Base-by-base conservation (phyloP, 2,113 vertebrate species). In the Python bivittatus region DNA sequence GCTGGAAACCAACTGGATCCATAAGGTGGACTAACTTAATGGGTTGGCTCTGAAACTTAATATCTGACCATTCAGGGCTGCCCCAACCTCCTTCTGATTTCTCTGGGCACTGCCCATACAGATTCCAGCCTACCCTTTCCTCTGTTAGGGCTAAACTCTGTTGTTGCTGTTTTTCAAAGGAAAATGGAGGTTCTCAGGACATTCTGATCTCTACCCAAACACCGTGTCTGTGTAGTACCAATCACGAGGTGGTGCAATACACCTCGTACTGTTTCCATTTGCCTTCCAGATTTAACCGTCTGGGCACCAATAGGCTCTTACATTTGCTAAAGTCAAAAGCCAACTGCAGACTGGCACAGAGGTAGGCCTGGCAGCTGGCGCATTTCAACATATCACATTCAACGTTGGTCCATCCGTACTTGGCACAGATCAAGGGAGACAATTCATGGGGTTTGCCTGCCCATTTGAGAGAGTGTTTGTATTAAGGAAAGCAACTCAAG, bases 331-430 rank as follows among this genome's bases (percentile, higher is more conserved):
- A 97, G 96, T 99, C 98, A 42, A 98, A 94, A 0, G 98, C 95
- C 10, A 98, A 98, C 85, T 99, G 98, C 20, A 99, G 95, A 48
- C 98, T 98, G 85, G 97, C 96, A 90, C 98, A 99, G 17, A 99
- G 98, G 95, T 98, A 98, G 25, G 98, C 98, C 88, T 99, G 98
- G 95, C 99, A 99, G 97, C 98, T 99, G 96, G 98, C 98, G 93
- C 99, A 99, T 93, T 98, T 98, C 20, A 99, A 97, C 98, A 99
- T 97, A 90, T 99, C 99, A 0, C 98, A 98, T 57, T 98, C 98
- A 3, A 99, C 95, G 0, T 97, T 99, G 94, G 97, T 92, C 99
- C 99, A 99, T 92, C 99, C 99, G 0, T 99, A 99, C 53, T 97
- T 96, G 84, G 99, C 99, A 1, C 99, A 99, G 92, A 98, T 97